Base-by-base conservation (phyloP, 2,888 invertebrate species). In the Synanthedon myopaeformis region DNA sequence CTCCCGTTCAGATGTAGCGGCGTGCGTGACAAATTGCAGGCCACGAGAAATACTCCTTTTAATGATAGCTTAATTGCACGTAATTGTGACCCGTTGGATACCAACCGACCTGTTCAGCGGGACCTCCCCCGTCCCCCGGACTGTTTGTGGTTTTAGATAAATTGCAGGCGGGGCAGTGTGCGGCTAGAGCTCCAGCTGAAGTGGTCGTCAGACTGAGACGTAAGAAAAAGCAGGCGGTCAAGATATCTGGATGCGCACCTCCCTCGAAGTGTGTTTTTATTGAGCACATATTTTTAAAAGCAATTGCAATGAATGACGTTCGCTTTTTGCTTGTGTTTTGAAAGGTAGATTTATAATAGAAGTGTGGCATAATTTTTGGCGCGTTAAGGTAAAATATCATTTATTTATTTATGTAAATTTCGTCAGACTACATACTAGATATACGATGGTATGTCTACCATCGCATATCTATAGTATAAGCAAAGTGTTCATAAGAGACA, bases 11-110 rank as follows among this genome's bases (percentile, higher is more conserved):
- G 62, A 52, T 56, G 62, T 56, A 62, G 63, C 54, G 54, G 49
- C 54, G 67, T 75, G 72, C 78, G 74, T 77, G 74, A 76, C 76
- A 73, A 77, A 78, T 77, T 76, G 73, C 66, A 58, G 60, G 60
- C 63, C 60, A 62, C 60, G 61, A 60, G 62, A 66, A 71, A 70
- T 69, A 56, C 63, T 52, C 13, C 59, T 60, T 59, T 64, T 74
- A 75, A 76, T 69, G 69, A 76, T 72, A 71, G 72, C 72, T 74
- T 76, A 78, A 77, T 78, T 75, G 72, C 67, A 55, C 54, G 58
- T 76, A 75, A 78, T 79, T 77, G 69, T 69, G 58, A 49, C 19
- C 49, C 49, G 49, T 2, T 49, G 49, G 17, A 45, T n/a, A 14
- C 6, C 45, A 12, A 45, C 5, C 6, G 45, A 8, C 45, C 45